Base-by-base conservation (phyloP, 2,888 invertebrate genomes). In the Tryphoninae sp. region DNA sequence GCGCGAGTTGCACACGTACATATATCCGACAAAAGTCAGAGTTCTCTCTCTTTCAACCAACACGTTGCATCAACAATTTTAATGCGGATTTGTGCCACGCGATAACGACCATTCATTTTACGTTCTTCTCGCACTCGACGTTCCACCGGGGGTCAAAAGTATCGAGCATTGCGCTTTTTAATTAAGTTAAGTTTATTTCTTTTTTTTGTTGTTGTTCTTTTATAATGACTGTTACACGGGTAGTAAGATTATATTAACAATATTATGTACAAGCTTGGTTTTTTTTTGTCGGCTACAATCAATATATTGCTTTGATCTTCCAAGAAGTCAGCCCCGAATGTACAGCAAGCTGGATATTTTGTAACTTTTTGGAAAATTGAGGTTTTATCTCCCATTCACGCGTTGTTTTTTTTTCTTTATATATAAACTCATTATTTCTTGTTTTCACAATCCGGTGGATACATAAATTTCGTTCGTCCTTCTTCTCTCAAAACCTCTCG, bases 221-320 rank as follows among this genome's bases (percentile, higher is more conserved):
- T 88, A 90, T 90, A 89, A 88, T 89, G 88, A 89, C 88, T 90
- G 89, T 87, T 87, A 88, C 89, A 86, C 88, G 87, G 87, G 87
- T 89, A 88, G 86, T 89, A 89, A 90, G 88, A 87, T 89, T 89
- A 89, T 90, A 89, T 89, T 86, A 90, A 90, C 90, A 90, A 88
- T 87, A 88, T 87, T 90, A 90, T 90, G 78, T 90, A 90, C 90
- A 90, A 85, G 87, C 86, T 88, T 88, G 33, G 33, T 33, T 33
- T 33, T 33, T 33, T 33, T 33, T 77, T 86, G 81, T 77, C 85
- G 80, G 84, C 85, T 86, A 84, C 83, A 81, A 83, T 83, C 83
- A 82, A 84, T 85, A 81, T 86, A 86, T 87, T 86, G 84, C 85
- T 85, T 86, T 83, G 86, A 88, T 87, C 86, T 83, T 85, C 85